Conservation (phyloP, 1,140 invertebrate genomes). For the Subanguina moxae region DNA sequence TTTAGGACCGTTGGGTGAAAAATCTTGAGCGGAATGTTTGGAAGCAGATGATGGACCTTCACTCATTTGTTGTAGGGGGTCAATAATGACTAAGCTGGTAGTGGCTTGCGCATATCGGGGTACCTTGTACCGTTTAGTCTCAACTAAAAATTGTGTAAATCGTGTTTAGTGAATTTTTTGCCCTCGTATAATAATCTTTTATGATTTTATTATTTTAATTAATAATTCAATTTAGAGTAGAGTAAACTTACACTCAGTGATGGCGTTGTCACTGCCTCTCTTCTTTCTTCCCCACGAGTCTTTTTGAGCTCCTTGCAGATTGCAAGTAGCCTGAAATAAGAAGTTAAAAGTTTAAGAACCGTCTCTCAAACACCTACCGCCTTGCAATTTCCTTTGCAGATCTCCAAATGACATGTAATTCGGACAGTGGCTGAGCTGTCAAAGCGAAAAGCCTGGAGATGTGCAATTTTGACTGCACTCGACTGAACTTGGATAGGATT, state of each 20-base stretch:
- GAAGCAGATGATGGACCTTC: constrained; percentile 24
- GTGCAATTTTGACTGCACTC: constrained; percentile 53
- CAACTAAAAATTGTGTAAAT: constrained; percentile 47
- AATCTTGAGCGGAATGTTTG: constrained; percentile 24
- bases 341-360: not conserved
- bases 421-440: constrained; percentile 51
- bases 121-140: constrained; percentile 57
- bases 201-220: not conserved
- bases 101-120: constrained; percentile 56
- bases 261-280: constrained; percentile 39
- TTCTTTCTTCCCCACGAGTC: constrained; percentile 58
- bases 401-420: constrained; percentile 55
- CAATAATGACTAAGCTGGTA: constrained; percentile 53
- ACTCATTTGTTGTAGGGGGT: constrained; percentile 54
- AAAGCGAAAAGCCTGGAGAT: constrained; percentile 59
- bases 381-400: constrained; percentile 58
- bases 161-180: no score
- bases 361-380: constrained; percentile 27
- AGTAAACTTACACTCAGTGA: constrained; percentile 56
- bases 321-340: constrained; percentile 42
- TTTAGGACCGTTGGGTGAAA: constrained; percentile 18
- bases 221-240: constrained; percentile 7
- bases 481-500: constrained; percentile 49
- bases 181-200: not conserved
- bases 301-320: constrained; percentile 43